Evolutionary conservation across 2,113 vertebrate species (phyloP).

Genomic region (Leptocoma aspasia): DNA sequence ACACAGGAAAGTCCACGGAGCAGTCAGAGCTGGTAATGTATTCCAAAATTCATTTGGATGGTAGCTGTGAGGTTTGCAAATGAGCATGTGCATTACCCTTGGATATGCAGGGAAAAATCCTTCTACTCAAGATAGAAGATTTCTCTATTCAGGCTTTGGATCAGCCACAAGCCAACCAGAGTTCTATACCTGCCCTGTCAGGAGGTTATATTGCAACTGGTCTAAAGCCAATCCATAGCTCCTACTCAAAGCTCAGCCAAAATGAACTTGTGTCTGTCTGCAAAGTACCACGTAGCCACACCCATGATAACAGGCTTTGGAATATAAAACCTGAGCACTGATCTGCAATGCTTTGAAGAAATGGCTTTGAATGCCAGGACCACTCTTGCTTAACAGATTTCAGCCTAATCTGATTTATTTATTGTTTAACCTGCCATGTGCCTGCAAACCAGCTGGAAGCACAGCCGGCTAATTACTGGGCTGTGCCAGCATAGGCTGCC

Average conservation of each 20-base stretch:
- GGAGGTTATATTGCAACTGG: not conserved
- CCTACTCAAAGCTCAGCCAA: not conserved
- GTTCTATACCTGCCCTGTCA: not conserved
- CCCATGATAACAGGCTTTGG: constrained; percentile 51
- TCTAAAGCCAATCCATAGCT: not conserved
- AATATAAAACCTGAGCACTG: constrained; percentile 22
- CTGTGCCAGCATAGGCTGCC: constrained; percentile 31
- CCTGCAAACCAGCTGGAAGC: constrained; percentile 65
- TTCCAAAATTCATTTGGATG: not conserved
- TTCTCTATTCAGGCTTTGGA: not conserved
- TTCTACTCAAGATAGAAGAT: not conserved
- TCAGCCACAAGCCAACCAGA: not conserved
- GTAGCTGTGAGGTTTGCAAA: not conserved
- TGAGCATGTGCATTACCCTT: not conserved
- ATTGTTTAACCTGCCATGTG: constrained; percentile 65
- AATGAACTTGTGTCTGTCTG: constrained; percentile 35
- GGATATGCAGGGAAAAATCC: not conserved
- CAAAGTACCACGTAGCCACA: constrained; percentile 23
- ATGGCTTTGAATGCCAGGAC: constrained; percentile 47
- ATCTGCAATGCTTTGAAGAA: constrained; percentile 51
- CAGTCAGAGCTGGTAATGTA: not conserved
- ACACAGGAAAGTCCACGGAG: not conserved
- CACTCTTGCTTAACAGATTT: constrained; percentile 56
- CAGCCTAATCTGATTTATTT: constrained; percentile 59
- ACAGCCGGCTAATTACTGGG: constrained; percentile 51